Base-by-base conservation (phyloP, 2,113 vertebrate species). In the Siniperca chuatsi region DNA sequence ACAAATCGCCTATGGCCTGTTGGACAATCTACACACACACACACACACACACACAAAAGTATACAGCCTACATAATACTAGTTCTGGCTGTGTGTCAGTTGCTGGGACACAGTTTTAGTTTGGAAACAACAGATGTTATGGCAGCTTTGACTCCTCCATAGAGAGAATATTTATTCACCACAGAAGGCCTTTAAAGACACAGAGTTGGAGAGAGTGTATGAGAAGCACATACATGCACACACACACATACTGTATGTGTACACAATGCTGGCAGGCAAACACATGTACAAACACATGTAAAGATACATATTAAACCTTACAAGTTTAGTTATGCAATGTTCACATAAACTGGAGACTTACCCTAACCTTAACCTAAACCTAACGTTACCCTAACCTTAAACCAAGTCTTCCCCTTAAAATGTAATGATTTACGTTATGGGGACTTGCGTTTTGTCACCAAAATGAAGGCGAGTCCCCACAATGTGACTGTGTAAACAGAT, bases 71-170 rank as follows among this genome's bases (percentile, higher is more conserved):
- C 33, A 18, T 40, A 66, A 67, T 33, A 40, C 15, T 44, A 60
- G 42, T 61, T 81, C 70, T 78, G 77, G 48, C 76, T 81, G 62
- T 10, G 11, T 55, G 11, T 76, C 52, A 35, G 55, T 12, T 54
- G 44, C 54, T 69, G 69, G 67, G 75, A 54, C 86, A 64, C 57
- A 72, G 82, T 77, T 81, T 81, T 35, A 73, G 61, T 70, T 83
- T 52, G 40, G 82, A 42, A 87, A 86, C 81, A 89, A 78, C 75
- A 85, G 77, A 87, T 84, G 78, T 35, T 44, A 48, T 21, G 10
- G 78, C 29, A 72, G 77, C 84, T 86, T 74, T 78, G 79, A 86
- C 83, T 73, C 23, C 79, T 81, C 78, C 60, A 78, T 72, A 70
- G 44, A 72, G 68, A 67, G 42, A 75, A 80, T 76, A 73, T 90